These are phyloP conservation scores for Zhuqinia jingwanae DNA, from an alignment of 2,888 invertebrate genomes.

Conservation along the genomic window DNA sequence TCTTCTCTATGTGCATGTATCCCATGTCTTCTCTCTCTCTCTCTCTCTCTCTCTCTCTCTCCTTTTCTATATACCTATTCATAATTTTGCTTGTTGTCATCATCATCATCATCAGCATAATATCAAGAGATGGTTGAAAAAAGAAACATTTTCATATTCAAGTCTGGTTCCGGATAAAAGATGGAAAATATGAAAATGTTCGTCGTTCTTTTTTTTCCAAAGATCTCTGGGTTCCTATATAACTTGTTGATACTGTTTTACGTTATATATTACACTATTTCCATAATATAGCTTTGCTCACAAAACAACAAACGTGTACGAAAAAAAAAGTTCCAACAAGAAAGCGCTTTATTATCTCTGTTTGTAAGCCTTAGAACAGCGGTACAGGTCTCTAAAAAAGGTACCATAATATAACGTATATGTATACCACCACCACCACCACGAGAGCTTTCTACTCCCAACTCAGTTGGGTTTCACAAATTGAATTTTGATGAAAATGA, in stretches of 20 bases:
- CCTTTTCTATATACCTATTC: too few relatives aligned
- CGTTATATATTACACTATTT: too few relatives aligned
- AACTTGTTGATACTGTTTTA: conserved; percentile 67
- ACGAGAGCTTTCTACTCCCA: conserved; percentile 15
- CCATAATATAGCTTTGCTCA: neutral
- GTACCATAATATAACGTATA: too few relatives aligned
- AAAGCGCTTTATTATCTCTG: too few relatives aligned
- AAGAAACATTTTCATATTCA: conserved; percentile 35
- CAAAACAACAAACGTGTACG: too few relatives aligned
- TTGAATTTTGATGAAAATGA: conserved; percentile 75
- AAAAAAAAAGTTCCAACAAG: neutral
- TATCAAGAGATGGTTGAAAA: conserved; percentile 23
- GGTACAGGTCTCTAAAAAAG: conserved; percentile 40
- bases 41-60: too few relatives aligned
- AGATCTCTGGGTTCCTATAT: too few relatives aligned
- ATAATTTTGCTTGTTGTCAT: conserved; percentile 43
- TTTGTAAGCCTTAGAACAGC: conserved; percentile 31
- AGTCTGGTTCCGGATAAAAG: conserved; percentile 26
- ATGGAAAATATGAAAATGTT: neutral
- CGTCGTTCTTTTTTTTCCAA: neutral
- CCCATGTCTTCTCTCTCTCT: neutral
- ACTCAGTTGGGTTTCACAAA: conserved; percentile 72
- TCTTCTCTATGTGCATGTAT: neutral
- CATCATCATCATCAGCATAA: neutral
- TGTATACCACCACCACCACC: neutral